Evolutionary conservation across 2,888 invertebrate genomes (phyloP), one percentile per base, ranked within the genome.

Genomic region (Sarcophaga rosellei): DNA sequence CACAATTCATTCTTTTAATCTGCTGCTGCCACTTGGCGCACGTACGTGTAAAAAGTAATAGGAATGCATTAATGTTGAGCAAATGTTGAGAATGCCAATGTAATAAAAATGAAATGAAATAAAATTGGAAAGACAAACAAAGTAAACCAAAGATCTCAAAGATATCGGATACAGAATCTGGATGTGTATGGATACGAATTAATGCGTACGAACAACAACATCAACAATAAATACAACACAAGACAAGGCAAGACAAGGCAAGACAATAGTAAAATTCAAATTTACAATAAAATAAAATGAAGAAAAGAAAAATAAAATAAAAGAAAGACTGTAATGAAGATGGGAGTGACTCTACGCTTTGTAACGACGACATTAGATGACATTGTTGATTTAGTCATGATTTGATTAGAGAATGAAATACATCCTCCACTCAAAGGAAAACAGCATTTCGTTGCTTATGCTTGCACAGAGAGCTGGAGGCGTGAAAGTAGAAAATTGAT

Each of bases 371-470:
- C 35, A 68, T 81, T 74, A 68, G 74, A 61, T 23, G 61, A 17
- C 77, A 66, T 75, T 75, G 74, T 84, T 84, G 84, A 74, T 65
- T 79, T 84, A 25, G 78, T 69, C 74, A 79, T 79, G 69, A 84
- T 84, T 74, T 79, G 78, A 84, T 84, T 74, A 84, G 62, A 79
- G 69, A 74, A 79, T 84, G 59, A 84, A 62, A 84, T 63, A 59
- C 15, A 63, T 10, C 25, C 11, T 44, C 21, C 17, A 25, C n/a
- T 35, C 44, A n/a, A 45, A 21, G 11, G 17, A 35, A 45, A 53
- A 65, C 20, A 23, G n/a, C 25, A 15, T 25, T 12, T 11, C 12
- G 73, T 73, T 73, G 12, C 47, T 72, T 35, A 35, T 35, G 35
- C 6, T 35, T 35, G 35, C 35, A 6, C 35, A 6, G 35, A 8